Base-by-base conservation (phyloP, 2,888 invertebrate genomes). In the Pegoplata infirma region DNA sequence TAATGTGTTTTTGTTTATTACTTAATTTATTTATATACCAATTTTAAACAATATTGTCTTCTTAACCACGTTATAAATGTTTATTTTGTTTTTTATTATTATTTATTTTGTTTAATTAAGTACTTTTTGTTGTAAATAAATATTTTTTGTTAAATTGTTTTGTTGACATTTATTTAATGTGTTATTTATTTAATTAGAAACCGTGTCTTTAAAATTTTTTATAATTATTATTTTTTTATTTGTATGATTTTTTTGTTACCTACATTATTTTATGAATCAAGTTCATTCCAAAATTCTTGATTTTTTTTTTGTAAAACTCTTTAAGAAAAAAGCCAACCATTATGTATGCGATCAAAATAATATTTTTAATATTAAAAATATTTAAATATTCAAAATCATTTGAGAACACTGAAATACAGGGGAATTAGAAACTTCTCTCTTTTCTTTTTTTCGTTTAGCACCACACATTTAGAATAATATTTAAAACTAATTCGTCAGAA, bases 1-100 rank as follows among this genome's bases (percentile, higher is more conserved):
- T 14, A n/a, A 56, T 59, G 59, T 23, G 5, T 40, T 68, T 63
- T 55, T n/a, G n/a, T n/a, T n/a, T 56, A 58, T 73, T 78, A 74
- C 63, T 76, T 77, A 64, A 49, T 74, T 56, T 75, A 47, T 78
- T 76, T 82, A n/a, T n/a, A n/a, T n/a, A 84, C 72, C 84, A 84
- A 82, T 83, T 80, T 84, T 85, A 88, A 88, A 90, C 89, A 91
- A 90, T 90, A 88, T 83, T 83, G 82, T 83, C 82, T 75, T 78
- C 67, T 81, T 81, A 81, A 81, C 64, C 81, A 81, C 75, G 67
- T 81, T 76, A 67, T 64, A 56, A 67, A 71, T 79, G 28, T 74
- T 28, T n/a, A n/a, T n/a, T n/a, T n/a, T n/a, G n/a, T n/a, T n/a
- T n/a, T 51, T 68, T n/a, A 66, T 68, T 64, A 40, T 56, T 74